phyloP scores from a whole-genome alignment of 2,113 vertebrate species.

The Telmatochromis brachygnathus region DNA sequence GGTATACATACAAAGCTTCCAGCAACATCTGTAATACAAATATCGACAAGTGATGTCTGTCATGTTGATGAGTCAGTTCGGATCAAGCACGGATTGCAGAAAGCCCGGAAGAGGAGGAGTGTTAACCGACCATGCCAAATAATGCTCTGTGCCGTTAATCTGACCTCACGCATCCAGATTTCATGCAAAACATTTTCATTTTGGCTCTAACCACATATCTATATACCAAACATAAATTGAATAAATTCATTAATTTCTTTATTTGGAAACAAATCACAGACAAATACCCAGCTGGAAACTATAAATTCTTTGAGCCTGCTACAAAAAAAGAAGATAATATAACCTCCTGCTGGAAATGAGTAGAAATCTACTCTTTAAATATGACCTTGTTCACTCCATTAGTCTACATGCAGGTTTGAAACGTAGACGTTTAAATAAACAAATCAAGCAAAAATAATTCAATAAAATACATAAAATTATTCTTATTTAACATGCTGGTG shows the following conservation, averaged over 20 bases:
- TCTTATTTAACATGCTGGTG: not conserved
- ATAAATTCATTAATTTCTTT: not conserved
- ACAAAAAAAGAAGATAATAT: not conserved
- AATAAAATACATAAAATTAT: not conserved
- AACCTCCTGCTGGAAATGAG: not conserved
- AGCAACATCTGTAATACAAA: conserved; percentile 36
- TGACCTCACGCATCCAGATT: not conserved
- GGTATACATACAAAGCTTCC: conserved; percentile 14
- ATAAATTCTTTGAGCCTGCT: not conserved
- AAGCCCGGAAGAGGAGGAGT: not conserved
- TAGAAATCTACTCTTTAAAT: not conserved
- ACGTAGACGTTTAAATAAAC: not conserved
- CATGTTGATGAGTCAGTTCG: conserved; percentile 5
- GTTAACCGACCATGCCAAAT: not conserved
- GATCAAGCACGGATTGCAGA: not conserved
- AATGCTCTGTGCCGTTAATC: not conserved
- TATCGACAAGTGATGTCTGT: conserved; percentile 37
- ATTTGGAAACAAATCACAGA: not conserved
- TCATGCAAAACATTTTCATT: not conserved
- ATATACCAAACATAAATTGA: not conserved
- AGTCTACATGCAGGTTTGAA: not conserved
- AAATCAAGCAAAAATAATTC: not conserved
- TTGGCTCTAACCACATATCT: not conserved
- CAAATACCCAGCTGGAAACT: not conserved
- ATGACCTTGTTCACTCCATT: not conserved